A percentile compares a stretch with the other conserved stretches of the same genome.
Evolutionary conservation across 1,140 invertebrate species (phyloP).

Genomic region (Orchestia grillus): DNA sequence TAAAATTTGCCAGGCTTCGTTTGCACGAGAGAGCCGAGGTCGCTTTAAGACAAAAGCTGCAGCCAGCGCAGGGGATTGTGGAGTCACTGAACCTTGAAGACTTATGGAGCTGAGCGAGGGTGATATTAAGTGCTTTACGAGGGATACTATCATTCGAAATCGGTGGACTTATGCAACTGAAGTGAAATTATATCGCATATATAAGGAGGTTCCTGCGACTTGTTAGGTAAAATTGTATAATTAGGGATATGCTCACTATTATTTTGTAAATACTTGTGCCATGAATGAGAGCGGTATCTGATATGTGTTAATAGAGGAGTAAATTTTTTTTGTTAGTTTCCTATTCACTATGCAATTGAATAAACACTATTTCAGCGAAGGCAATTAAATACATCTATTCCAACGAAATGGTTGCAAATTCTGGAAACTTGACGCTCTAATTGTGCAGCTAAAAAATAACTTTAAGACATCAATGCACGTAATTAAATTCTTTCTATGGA

Average conservation of each 20-base stretch:
- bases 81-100: constrained; percentile 33
- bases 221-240: neutral
- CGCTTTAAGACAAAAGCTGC: constrained; percentile 16
- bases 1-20: neutral
- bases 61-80: neutral
- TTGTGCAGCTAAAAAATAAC: neutral
- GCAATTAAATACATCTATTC: neutral
- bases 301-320: too few species aligned
- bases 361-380: neutral
- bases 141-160: neutral
- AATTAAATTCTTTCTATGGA: neutral
- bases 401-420: neutral
- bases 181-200: neutral
- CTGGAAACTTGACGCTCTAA: neutral
- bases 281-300: neutral
- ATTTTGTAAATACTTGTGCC: neutral
- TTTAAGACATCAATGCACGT: neutral
- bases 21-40: neutral
- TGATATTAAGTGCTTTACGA: neutral
- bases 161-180: neutral
- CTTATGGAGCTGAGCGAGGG: constrained; percentile 4
- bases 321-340: too few species aligned
- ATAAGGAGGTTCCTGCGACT: neutral
- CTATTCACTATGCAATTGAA: neutral
- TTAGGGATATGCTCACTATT: neutral